Conservation (phyloP, 2,797 vertebrate genomes). For the Limosa lapponica region DNA sequence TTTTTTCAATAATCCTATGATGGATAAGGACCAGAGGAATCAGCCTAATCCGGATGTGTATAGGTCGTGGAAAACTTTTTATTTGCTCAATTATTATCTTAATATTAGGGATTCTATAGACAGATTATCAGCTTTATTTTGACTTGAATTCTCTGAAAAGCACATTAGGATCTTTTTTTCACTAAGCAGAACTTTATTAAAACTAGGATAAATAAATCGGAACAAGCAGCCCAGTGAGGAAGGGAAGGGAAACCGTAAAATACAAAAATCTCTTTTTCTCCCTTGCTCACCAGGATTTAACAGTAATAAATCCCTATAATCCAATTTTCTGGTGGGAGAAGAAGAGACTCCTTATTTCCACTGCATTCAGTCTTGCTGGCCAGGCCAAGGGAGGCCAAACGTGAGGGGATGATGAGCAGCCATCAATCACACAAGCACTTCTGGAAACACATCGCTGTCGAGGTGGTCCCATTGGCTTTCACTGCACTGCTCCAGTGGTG, state of each 20-base stretch:
- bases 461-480: background rate
- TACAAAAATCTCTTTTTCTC: background rate
- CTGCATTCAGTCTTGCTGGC: background rate
- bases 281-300: background rate
- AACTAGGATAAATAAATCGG: background rate
- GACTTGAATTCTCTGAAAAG: background rate
- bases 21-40: background rate
- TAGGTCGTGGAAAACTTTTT: background rate
- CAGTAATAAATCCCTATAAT: background rate
- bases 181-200: background rate
- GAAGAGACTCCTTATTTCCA: background rate
- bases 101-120: background rate
- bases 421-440: background rate
- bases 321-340: background rate
- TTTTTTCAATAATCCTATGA: background rate
- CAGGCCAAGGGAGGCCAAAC: background rate
- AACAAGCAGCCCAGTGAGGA: background rate
- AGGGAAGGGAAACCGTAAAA: background rate
- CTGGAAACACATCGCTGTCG: background rate
- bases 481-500: background rate
- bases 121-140: background rate
- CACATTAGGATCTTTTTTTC: background rate
- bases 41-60: background rate
- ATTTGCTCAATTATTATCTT: background rate
- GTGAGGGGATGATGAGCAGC: background rate